Evolutionary conservation across 2,797 vertebrate species (phyloP).

Genomic region (Mormyrops attenuatus): DNA sequence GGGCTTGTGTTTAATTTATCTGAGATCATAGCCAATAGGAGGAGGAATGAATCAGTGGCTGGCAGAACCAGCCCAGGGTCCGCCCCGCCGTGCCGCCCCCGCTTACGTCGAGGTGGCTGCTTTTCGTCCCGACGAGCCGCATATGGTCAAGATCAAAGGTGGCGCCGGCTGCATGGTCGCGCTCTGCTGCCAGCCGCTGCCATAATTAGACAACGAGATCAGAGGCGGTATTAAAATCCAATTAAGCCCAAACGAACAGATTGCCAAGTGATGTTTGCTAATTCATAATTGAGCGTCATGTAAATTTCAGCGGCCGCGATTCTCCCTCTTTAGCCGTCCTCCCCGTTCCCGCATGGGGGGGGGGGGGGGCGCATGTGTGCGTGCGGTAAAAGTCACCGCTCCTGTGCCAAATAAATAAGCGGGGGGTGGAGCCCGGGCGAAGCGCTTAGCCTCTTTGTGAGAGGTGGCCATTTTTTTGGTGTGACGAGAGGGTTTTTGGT

Average conservation of each 20-base stretch:
- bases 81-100: conserved; percentile 51
- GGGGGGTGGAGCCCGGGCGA: neutral
- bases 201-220: conserved; percentile 99
- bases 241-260: conserved; percentile 99
- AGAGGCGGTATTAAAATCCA: conserved; percentile 99
- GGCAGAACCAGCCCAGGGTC: conserved; percentile 57
- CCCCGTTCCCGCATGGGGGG: conserved; percentile 54
- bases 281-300: conserved; percentile 99
- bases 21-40: conserved; percentile 81
- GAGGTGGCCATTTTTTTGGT: neutral
- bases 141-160: conserved; percentile 99
- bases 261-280: conserved; percentile 99
- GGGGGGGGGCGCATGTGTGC: neutral
- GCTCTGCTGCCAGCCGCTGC: conserved; percentile 99
- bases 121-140: conserved; percentile 78
- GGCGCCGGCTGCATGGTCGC: conserved; percentile 97
- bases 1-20: conserved; percentile 81
- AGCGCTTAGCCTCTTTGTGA: neutral
- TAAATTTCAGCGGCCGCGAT: conserved; percentile 97
- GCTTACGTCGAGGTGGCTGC: conserved; percentile 76
- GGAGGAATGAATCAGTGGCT: conserved; percentile 81
- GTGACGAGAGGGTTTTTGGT: neutral
- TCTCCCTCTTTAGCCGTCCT: conserved; percentile 70
- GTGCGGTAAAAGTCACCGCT: neutral
- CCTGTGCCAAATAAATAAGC: neutral